A percentile compares a stretch with the other conserved stretches of the same genome.
These are phyloP conservation scores for Mellilla xanthometata DNA, from an alignment of 2,888 invertebrate genomes.

Conservation along the genomic window DNA sequence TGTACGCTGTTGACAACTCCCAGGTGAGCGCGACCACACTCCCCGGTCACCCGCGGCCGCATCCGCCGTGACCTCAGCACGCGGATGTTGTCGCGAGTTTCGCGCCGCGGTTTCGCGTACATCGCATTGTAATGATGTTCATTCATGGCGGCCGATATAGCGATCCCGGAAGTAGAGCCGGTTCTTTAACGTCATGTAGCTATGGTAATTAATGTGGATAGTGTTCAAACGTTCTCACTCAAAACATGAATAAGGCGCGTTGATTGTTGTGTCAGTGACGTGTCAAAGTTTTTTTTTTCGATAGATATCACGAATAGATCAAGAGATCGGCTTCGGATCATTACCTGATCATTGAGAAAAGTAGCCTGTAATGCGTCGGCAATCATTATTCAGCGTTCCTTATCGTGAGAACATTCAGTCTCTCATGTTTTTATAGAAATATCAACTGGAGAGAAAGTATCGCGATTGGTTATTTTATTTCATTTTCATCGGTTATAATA, in stretches of 20 bases:
- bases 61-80: constrained; percentile 34
- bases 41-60: constrained; percentile 35
- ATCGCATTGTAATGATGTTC: constrained; percentile 67
- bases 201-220: constrained; percentile 72
- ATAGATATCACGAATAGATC: not conserved
- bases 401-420: constrained; percentile 31
- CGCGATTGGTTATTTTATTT: too few species aligned
- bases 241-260: constrained; percentile 35
- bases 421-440: too few species aligned
- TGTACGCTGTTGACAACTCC: constrained; percentile 77
- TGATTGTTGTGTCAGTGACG: constrained; percentile 27
- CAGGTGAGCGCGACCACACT: constrained; percentile 72
- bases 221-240: constrained; percentile 53
- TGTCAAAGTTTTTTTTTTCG: not conserved
- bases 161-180: constrained; percentile 79
- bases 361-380: constrained; percentile 12
- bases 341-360: constrained; percentile 4
- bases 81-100: constrained; percentile 49
- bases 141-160: constrained; percentile 67
- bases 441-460: constrained; percentile 23
- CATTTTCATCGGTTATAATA: too few species aligned
- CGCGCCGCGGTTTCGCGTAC: constrained; percentile 48
- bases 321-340: not conserved
- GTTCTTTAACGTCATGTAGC: constrained; percentile 73
- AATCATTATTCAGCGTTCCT: constrained; percentile 25